Evolutionary conservation across 30 jellyfish, hydroid and myxozoan species (phyloP).

Genomic region (Haliclystus octoradiatus): DNA sequence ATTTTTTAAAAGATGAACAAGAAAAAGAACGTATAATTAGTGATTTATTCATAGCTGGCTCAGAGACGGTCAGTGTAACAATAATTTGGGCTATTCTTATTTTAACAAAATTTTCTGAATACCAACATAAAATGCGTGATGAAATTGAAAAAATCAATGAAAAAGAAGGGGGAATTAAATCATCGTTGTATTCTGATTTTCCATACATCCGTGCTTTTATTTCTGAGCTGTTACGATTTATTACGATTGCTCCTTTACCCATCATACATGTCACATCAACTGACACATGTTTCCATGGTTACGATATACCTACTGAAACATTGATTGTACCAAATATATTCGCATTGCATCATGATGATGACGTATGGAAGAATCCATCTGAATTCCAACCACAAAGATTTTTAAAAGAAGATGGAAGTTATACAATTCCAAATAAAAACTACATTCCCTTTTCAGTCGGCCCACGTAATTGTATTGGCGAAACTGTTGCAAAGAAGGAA

Average conservation of each 20-base stretch:
- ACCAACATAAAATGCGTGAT: constrained; percentile 21
- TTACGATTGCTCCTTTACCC: constrained; percentile 34
- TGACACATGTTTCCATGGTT: constrained; percentile 32
- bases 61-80: constrained; percentile 45
- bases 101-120: constrained; percentile 13
- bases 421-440: constrained; percentile 22
- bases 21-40: too few relatives aligned
- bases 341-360: constrained; percentile 29
- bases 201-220: constrained; percentile 44
- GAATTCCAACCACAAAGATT: constrained; percentile 42
- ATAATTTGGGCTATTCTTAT: constrained; percentile 41
- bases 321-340: constrained; percentile 17
- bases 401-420: constrained; percentile 36
- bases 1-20: too few relatives aligned
- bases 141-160: constrained; percentile 19
- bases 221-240: constrained; percentile 38
- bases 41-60: constrained; percentile 44
- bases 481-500: constrained; percentile 44
- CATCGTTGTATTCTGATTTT: too few relatives aligned
- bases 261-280: constrained; percentile 44
- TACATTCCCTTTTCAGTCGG: constrained; percentile 52
- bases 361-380: constrained; percentile 43
- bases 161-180: too few relatives aligned
- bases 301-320: constrained; percentile 38
- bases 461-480: constrained; percentile 43